These are phyloP conservation scores for Danio kyathit DNA, from an alignment of 2,797 vertebrate species.

Conservation along the genomic window DNA sequence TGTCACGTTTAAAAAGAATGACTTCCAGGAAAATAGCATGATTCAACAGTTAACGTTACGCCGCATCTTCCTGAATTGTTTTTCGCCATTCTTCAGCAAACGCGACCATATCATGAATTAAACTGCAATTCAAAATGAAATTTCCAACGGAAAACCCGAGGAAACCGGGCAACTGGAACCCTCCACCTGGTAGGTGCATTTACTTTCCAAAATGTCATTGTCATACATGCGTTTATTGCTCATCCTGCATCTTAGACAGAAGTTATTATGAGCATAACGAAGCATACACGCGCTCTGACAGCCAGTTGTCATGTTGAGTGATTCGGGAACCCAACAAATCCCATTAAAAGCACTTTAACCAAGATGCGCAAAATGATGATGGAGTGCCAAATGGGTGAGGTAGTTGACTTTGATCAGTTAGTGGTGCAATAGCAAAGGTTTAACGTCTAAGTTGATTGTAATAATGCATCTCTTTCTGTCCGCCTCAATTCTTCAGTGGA, in stretches of 20 bases:
- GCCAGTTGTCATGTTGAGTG: neutral
- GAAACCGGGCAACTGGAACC: slow-evolving; percentile 74
- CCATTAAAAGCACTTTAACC: slow-evolving; percentile 7
- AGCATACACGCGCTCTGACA: neutral
- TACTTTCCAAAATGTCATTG: neutral
- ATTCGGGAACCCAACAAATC: slow-evolving; percentile 1
- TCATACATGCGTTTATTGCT: neutral
- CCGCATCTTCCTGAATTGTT: neutral
- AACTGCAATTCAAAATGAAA: slow-evolving; percentile 73
- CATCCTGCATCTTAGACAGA: slow-evolving; percentile 1
- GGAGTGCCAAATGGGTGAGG: neutral
- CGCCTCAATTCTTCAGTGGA: neutral
- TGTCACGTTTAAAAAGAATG: slow-evolving; percentile 66
- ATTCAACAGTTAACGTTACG: neutral
- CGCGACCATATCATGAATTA: neutral
- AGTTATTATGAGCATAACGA: slow-evolving; percentile 35
- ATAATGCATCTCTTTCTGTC: neutral
- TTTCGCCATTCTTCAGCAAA: neutral
- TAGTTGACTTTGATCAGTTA: slow-evolving; percentile 13
- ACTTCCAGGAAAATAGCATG: slow-evolving; percentile 29
- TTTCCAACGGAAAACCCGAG: slow-evolving; percentile 79
- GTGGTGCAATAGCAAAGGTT: neutral
- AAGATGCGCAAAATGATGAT: slow-evolving; percentile 20
- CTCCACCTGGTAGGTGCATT: slow-evolving; percentile 72
- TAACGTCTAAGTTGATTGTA: neutral